Evolutionary conservation across 2,888 invertebrate genomes (phyloP).

Genomic region (Drosophila kuntzei): DNA sequence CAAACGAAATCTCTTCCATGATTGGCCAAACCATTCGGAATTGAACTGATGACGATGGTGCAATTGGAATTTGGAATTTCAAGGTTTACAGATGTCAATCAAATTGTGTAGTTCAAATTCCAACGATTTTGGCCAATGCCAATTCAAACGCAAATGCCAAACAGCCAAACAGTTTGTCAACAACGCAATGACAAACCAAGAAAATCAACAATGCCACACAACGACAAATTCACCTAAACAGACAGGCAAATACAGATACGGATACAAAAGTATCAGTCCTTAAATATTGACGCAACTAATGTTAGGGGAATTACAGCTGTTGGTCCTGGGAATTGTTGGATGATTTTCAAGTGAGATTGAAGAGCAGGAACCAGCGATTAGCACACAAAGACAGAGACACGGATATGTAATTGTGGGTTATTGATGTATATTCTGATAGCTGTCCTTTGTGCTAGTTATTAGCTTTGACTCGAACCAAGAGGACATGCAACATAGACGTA

Average conservation of each 20-base stretch:
- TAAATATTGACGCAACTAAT: conserved; percentile 68
- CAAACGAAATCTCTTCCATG: conserved; percentile 14
- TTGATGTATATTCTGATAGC: conserved; percentile 31
- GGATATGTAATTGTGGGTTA: conserved; percentile 9
- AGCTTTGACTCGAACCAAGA: conserved; percentile 17
- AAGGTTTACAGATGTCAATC: conserved; percentile 65
- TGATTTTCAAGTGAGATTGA: conserved; percentile 8
- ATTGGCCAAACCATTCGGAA: conserved; percentile 32
- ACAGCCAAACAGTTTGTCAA: conserved; percentile 45
- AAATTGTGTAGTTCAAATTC: conserved; percentile 51
- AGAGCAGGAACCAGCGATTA: conserved; percentile 33
- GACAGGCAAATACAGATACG: conserved; percentile 12
- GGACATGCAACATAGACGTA: conserved; percentile 17
- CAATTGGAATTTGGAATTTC: conserved; percentile 39
- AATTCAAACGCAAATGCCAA: conserved; percentile 47
- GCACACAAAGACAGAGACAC: conserved; percentile 4
- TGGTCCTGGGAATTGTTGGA: conserved; percentile 6
- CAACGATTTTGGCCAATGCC: conserved; percentile 49
- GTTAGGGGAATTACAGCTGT: conserved; percentile 45
- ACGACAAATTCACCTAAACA: conserved; percentile 13
- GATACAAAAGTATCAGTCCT: conserved; percentile 32
- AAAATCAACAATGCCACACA: conserved; percentile 38
- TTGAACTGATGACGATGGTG: conserved; percentile 2
- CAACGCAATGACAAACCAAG: conserved; percentile 42
- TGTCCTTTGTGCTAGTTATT: conserved; percentile 27